Conservation (phyloP, 30 jellyfish, hydroid and myxozoan genomes). For the Nemopilema nomurai region DNA sequence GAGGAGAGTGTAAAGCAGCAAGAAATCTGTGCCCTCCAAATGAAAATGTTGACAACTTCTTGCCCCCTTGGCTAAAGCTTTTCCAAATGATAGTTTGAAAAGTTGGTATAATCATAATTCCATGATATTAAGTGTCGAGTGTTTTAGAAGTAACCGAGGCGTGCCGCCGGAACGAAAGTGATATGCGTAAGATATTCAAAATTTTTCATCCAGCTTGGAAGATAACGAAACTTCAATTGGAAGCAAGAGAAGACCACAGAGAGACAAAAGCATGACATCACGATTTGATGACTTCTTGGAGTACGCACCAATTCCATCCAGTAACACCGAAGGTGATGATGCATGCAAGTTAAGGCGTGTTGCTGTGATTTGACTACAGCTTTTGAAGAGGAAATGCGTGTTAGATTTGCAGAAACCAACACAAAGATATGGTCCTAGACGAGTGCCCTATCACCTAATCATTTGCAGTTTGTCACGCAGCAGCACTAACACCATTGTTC, state of each 20-base stretch:
- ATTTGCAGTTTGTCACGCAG: constrained; percentile 15
- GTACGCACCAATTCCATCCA: constrained; percentile 41
- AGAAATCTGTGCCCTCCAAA: too few species aligned
- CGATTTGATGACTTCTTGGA: constrained; percentile 15
- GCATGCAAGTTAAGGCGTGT: constrained; percentile 17
- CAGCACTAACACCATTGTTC: constrained; percentile 19
- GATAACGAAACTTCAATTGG: constrained; percentile 3
- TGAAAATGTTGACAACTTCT: too few species aligned
- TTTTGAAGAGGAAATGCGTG: constrained; percentile 26
- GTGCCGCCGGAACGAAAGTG: not conserved
- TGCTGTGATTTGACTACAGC: constrained; percentile 39
- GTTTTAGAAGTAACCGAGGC: constrained; percentile 20
- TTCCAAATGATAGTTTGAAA: too few species aligned
- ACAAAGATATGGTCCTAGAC: constrained; percentile 22
- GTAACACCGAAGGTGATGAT: constrained; percentile 3
- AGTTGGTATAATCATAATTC: too few species aligned
- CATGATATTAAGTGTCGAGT: too few species aligned
- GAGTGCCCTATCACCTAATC: constrained; percentile 13
- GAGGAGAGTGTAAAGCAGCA: too few species aligned
- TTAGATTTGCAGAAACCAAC: constrained; percentile 39
- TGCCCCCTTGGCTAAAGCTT: too few species aligned
- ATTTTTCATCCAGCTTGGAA: constrained; percentile 28
- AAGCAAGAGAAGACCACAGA: constrained; percentile 18
- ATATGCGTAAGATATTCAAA: not conserved
- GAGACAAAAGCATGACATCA: constrained; percentile 9